Base-by-base conservation (phyloP, 2,888 invertebrate genomes). In the Elysia crispata region DNA sequence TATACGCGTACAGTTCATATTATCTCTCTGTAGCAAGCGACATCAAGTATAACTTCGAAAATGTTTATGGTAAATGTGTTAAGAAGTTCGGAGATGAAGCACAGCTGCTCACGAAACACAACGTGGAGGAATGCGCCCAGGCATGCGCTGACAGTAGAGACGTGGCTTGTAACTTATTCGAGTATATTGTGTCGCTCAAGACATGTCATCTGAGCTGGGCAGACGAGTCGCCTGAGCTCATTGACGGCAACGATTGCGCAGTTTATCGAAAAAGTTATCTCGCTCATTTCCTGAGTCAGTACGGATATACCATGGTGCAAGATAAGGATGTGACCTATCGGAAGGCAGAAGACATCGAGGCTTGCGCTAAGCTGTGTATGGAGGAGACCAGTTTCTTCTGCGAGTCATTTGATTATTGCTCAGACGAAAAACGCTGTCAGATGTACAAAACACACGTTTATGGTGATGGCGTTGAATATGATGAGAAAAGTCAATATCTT, bases 331-430 rank as follows among this genome's bases (percentile, higher is more conserved):
- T n/a, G 33, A 3, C 33, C n/a, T 8, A 8, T n/a, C 31, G 1
- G 1, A 3, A 54, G 11, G 23, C 18, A 23, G 30, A 1, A 8
- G n/a, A 20, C 18, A 50, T 6, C 20, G 25, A 54, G 13, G 30
- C 15, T 28, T 73, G 73, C 28, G 73, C 73, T n/a, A 25, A 13
- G 5, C 20, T 54, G 25, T 73, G 73, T 54, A 25, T 73, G n/a
- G n/a, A 73, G 15, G 28, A 49, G 11, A 50, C 1, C 13, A 49
- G n/a, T 13, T 50, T 54, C 20, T 15, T 15, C 18, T 73, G 73
- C 28, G 28, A 73, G 28, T 73, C 73, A 1, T 73, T 73, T 28
- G 54, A 73, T 28, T 73, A 73, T 25, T 73, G 73, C 23, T 11
- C 1, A 1, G 1, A 20, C 31, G 33, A n/a, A 20, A 1, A 73